Conservation (phyloP, 2,113 vertebrate genomes). For the Poeciliopsis occidentalis region DNA sequence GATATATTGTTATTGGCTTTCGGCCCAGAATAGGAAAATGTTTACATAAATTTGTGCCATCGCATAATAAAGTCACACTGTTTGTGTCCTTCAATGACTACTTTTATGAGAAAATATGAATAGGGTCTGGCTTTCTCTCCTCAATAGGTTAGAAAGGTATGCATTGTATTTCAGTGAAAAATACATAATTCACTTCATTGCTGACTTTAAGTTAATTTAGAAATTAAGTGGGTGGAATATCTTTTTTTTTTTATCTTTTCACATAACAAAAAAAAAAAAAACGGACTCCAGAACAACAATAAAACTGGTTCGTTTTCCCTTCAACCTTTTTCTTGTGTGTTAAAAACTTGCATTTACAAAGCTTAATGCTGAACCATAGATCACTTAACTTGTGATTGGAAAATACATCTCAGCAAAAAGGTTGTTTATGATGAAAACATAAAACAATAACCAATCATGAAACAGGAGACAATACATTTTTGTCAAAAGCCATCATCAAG, state of each 20-base stretch:
- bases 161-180: neutral
- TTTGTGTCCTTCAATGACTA: neutral
- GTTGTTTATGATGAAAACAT: too few species aligned
- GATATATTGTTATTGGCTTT: slow-evolving; percentile 31
- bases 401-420: too few species aligned
- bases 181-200: neutral
- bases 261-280: too few species aligned
- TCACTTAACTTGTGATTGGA: too few species aligned
- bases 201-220: neutral
- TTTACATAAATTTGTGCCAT: slow-evolving; percentile 25
- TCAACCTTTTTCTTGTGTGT: too few species aligned
- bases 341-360: too few species aligned
- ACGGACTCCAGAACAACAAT: too few species aligned
- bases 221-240: neutral
- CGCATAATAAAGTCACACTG: slow-evolving; percentile 15
- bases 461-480: too few species aligned
- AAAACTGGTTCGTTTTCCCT: too few species aligned
- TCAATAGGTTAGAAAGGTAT: slow-evolving; percentile 2
- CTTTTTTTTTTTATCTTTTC: neutral
- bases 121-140: neutral
- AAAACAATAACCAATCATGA: too few species aligned
- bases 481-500: too few species aligned
- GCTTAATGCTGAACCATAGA: too few species aligned
- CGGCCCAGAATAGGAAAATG: slow-evolving; percentile 32
- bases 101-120: slow-evolving; percentile 12